Conservation (phyloP, 2,797 vertebrate species). For the Dryobates pubescens region DNA sequence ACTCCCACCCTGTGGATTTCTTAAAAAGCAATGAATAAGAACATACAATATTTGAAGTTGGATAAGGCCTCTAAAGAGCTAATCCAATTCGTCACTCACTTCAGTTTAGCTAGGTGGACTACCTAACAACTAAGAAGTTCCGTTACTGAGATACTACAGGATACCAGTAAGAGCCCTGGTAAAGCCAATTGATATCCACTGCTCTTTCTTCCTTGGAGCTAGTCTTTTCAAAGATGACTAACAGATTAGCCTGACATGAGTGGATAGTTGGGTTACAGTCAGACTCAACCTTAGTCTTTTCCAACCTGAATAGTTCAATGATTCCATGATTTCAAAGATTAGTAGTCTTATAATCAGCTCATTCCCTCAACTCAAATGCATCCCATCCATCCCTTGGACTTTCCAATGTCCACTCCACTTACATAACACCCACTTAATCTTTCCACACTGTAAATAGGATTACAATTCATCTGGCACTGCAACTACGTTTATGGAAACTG, state of each 20-base stretch:
- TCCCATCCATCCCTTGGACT: no score
- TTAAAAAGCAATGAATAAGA: not conserved
- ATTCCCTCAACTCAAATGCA: not conserved
- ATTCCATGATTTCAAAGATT: not conserved
- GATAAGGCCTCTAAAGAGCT: not conserved
- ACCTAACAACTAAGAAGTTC: not conserved
- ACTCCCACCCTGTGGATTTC: fast-evolving
- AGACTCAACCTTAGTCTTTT: no score
- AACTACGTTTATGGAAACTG: not conserved
- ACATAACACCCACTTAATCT: not conserved
- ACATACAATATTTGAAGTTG: not conserved
- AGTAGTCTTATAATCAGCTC: not conserved
- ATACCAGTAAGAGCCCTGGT: not conserved
- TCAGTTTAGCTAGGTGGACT: not conserved
- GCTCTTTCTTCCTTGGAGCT: not conserved
- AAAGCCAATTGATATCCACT: not conserved
- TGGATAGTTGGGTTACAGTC: no score
- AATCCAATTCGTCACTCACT: not conserved
- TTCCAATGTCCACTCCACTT: not conserved
- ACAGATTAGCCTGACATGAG: not conserved
- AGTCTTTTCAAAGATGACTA: not conserved
- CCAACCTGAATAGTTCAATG: no score
- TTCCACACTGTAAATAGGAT: not conserved
- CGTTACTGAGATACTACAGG: not conserved
- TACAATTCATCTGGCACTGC: not conserved